Conservation (phyloP, 2,113 vertebrate genomes). For the Axis porcinus region DNA sequence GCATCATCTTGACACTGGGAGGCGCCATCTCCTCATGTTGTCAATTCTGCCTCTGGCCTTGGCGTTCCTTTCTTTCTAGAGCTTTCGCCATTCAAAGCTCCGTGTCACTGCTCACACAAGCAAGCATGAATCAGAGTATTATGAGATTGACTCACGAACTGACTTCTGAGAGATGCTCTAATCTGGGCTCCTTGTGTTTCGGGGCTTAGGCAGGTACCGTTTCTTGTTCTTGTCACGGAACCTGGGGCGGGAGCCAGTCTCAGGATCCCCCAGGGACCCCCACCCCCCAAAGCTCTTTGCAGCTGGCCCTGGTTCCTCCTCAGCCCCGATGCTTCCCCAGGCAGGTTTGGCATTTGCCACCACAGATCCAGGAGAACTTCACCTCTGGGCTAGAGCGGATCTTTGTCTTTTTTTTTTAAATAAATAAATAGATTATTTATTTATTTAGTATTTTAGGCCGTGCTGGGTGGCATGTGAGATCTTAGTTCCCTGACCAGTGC, state of each 20-base stretch:
- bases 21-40: neutral
- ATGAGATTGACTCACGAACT: neutral
- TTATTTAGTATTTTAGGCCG: neutral
- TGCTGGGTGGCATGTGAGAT: neutral
- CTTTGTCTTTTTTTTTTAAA: neutral
- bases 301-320: neutral
- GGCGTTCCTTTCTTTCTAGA: conserved; percentile 25
- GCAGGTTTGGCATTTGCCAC: neutral
- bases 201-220: neutral
- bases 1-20: neutral
- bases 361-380: rapidly evolving
- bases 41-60: neutral
- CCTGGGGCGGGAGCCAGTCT: no score
- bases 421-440: neutral
- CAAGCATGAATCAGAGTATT: neutral
- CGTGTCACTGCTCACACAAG: rapidly evolving
- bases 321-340: neutral
- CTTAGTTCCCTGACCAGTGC: neutral
- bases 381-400: neutral
- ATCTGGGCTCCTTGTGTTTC: neutral
- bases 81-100: neutral
- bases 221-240: neutral
- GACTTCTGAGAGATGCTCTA: neutral
- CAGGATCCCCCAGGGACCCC: neutral
- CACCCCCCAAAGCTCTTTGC: rapidly evolving